Conservation (phyloP, 2,113 vertebrate genomes). For the Periophthalmodon schlosseri region DNA sequence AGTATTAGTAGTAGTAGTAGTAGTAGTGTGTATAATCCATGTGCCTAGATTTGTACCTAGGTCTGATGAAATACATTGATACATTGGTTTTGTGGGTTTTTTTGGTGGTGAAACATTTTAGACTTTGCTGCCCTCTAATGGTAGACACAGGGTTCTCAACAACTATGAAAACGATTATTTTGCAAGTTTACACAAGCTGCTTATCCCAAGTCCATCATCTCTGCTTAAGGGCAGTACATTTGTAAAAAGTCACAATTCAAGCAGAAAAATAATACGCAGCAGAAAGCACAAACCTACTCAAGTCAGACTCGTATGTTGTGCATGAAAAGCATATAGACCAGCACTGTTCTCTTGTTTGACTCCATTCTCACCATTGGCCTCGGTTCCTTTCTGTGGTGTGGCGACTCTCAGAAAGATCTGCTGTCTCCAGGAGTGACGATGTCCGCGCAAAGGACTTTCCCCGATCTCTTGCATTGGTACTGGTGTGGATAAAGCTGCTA, state of each 20-base stretch:
- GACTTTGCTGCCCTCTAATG: background rate
- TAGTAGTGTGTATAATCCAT: too few relatives aligned
- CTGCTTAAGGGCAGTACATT: background rate
- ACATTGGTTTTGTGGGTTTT: background rate
- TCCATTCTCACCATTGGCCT: conserved; percentile 77
- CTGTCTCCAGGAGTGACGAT: conserved; percentile 94
- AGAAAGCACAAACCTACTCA: background rate
- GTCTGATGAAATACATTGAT: too few relatives aligned
- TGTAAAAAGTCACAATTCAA: background rate
- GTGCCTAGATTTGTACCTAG: too few relatives aligned
- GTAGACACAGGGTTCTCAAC: background rate
- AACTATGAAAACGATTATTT: background rate
- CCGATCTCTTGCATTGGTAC: conserved; percentile 47
- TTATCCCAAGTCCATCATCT: background rate
- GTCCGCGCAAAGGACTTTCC: conserved; percentile 81
- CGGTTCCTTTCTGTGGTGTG: conserved; percentile 90
- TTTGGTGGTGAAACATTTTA: background rate
- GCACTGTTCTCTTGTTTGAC: background rate
- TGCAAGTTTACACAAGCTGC: conserved; percentile 7
- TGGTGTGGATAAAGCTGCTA: conserved; percentile 78
- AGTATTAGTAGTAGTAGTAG: too few relatives aligned
- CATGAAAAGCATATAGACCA: too few relatives aligned
- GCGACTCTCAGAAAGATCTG: conserved; percentile 98
- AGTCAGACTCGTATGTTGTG: background rate
- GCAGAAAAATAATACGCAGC: background rate